These are phyloP conservation scores for Orchesella cincta DNA, from an alignment of 1,140 invertebrate species.

Conservation along the genomic window DNA sequence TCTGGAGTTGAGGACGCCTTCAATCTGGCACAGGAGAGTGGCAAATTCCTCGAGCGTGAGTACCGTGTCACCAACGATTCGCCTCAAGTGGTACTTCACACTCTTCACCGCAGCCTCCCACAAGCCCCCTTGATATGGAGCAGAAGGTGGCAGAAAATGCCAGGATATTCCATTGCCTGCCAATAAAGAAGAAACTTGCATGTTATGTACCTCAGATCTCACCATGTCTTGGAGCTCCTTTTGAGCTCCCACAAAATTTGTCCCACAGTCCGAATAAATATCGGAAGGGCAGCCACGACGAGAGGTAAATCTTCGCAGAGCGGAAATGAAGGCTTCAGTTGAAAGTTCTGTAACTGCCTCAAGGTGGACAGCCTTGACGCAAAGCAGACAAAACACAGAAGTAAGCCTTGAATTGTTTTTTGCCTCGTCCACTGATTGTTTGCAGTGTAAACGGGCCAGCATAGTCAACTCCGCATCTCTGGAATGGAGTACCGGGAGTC, in stretches of 20 bases:
- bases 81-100: neutral
- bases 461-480: slow-evolving; percentile 52
- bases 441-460: slow-evolving; percentile 51
- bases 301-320: slow-evolving; percentile 55
- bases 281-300: slow-evolving; percentile 53
- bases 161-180: neutral
- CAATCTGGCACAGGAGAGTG: slow-evolving; percentile 50
- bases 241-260: slow-evolving; percentile 57
- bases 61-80: neutral
- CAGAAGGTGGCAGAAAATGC: neutral
- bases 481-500: slow-evolving; percentile 50
- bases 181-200: neutral
- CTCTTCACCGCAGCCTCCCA: slow-evolving; percentile 1
- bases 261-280: slow-evolving; percentile 56
- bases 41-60: neutral
- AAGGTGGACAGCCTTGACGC: slow-evolving; percentile 44
- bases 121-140: neutral
- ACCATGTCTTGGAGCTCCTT: neutral
- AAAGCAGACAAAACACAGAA: slow-evolving; percentile 48
- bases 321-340: slow-evolving; percentile 55
- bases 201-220: neutral
- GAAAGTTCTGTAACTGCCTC: slow-evolving; percentile 54
- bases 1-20: slow-evolving; percentile 53
- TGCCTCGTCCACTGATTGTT: neutral
- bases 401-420: slow-evolving; percentile 43